Base-by-base conservation (phyloP, 2,888 invertebrate species). In the Cryptocephalus primarius region DNA sequence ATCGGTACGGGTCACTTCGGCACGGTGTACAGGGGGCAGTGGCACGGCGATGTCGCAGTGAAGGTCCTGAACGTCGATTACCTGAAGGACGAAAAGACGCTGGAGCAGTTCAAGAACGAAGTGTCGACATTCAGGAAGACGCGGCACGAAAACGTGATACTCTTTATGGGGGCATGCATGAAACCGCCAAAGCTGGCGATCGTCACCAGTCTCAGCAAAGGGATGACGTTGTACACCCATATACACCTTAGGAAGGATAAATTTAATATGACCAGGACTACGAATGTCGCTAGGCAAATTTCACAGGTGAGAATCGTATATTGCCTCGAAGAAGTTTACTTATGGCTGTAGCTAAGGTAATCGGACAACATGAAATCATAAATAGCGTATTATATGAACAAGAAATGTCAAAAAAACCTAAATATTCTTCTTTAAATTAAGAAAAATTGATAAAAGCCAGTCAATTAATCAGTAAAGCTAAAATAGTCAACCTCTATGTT, bases 121-220 rank as follows among this genome's bases (percentile, higher is more conserved):
- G 89, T 88, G 57, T 90, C 92, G 43, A 94, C 90, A 60, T 90
- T 97, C 72, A 83, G 95, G 49, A 97, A 97, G 74, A 96, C 97
- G 8, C 82, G 99, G 0, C 99, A 99, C 72, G 97, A 97, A 71
- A 99, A 99, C 76, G 73, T 99, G 55, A 94, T 97, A 44, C 78
- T 99, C 44, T 99, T 99, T 73, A 95, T 97, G 92, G 99, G 99
- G 53, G 97, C 96, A 54, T 97, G 96, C 70, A 94, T 96, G 91
- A 95, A 96, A 72, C 93, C 93, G 51, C 94, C 95, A 32, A 82
- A 87, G 56, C 78, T 97, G 60, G 97, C 95, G 39, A 96, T 99
- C 64, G 94, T 99, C 36, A 99, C 96, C 48, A 92, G 93, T 63
- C 82, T 95, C 68, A 95, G 95, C 73, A 93, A 94, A 73, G 96